Base-by-base conservation (phyloP, 2,797 vertebrate genomes). In the Sebastes elongatus region DNA sequence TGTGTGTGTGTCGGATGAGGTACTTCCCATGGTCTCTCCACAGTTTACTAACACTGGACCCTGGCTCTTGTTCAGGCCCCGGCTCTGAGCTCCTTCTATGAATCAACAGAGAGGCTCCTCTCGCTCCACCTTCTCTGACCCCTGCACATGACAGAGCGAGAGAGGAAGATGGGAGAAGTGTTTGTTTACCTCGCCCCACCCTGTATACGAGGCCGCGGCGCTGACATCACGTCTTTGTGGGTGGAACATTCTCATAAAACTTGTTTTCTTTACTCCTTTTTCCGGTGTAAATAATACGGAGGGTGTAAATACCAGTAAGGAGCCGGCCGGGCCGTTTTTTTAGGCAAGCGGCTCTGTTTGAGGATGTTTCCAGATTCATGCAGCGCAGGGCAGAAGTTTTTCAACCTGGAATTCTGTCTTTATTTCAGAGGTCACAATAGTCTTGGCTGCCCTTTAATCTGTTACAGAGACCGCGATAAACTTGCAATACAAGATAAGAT, bases 21-120 rank as follows among this genome's bases (percentile, higher is more conserved):
- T 49, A 91, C 88, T 93, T 94, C 90, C 93, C 80, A 77, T 72
- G 81, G 85, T 87, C 83, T 71, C 62, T 87, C 82, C 86, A 89
- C 82, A 90, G 86, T 92, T 89, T 92, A 91, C 89, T 85, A 93
- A 93, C 89, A 94, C 74, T 56, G 83, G 78, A 71, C 66, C 70
- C 85, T 88, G 86, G 80, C 86, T 88, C 63, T 80, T 59, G 61
- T 72, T 91, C 82, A 86, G 81, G 75, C 67, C 55, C 78, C 4
- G 5, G 38, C 71, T 68, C 74, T 32, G 69, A 69, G 77, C 62
- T 63, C 27, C 23, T 10, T 66, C 27, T 23, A 23, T 82, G 82
- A 85, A 84, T 86, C 82, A 80, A 79, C 85, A 69, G 75, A 73
- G 74, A 80, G 49, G 64, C 53, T 32, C 75, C 64, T 46, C 38